phyloP scores from a whole-genome alignment of 2,888 invertebrate species.

The Hyles lineata region DNA sequence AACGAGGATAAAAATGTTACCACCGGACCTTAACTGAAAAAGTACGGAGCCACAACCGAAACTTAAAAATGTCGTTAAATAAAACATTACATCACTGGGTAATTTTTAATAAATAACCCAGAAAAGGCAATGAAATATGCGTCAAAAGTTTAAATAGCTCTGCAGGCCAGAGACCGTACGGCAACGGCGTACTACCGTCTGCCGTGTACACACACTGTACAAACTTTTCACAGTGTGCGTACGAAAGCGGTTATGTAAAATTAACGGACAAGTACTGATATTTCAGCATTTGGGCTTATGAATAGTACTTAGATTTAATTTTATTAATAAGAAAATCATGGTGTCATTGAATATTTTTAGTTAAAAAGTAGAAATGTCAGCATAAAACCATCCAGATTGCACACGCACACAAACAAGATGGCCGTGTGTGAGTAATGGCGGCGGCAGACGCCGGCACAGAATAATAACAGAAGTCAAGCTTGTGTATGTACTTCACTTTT shows the following conservation, averaged over 20 bases:
- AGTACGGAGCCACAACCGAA: no score
- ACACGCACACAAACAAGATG: constrained; percentile 37
- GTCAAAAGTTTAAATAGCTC: constrained; percentile 21
- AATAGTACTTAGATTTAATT: neutral
- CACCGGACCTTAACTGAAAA: no score
- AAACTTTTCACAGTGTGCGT: constrained; percentile 12
- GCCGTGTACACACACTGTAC: constrained; percentile 8
- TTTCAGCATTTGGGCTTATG: neutral
- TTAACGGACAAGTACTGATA: neutral
- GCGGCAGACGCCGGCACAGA: constrained; percentile 40
- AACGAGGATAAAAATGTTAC: no score
- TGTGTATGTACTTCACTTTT: no score
- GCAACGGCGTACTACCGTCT: neutral
- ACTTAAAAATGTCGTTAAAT: neutral
- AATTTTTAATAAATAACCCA: constrained; percentile 1
- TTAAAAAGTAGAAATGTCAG: constrained; percentile 16
- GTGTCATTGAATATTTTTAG: neutral
- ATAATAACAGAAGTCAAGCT: no score
- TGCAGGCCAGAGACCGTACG: neutral
- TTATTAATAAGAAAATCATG: neutral
- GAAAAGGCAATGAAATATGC: constrained; percentile 13
- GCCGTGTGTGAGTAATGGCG: constrained; percentile 44
- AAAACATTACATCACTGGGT: constrained; percentile 5
- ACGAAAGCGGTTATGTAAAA: constrained; percentile 22
- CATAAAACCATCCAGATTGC: constrained; percentile 47